phyloP scores from a whole-genome alignment of 1,140 invertebrate genomes.

The Pseudomyrmex dendroicus region DNA sequence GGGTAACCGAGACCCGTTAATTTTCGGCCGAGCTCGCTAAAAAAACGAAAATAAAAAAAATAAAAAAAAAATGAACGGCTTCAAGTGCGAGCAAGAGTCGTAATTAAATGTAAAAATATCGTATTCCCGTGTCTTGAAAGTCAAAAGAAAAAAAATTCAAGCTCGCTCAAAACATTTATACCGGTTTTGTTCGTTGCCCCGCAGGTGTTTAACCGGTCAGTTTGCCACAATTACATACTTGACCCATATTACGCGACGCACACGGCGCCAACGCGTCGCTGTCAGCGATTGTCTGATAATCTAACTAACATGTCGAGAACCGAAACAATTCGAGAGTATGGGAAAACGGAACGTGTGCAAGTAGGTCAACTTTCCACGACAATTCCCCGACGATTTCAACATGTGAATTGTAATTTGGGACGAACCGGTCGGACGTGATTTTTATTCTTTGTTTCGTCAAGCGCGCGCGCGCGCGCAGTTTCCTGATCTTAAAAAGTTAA shows the following conservation, averaged over 20 bases:
- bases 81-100: not conserved
- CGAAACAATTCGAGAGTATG: constrained; percentile 23
- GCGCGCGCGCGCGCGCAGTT: not conserved
- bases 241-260: constrained; percentile 61
- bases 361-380: constrained; percentile 42
- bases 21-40: not conserved
- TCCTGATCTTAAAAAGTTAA: not conserved
- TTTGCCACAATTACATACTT: constrained; percentile 52
- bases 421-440: constrained; percentile 49
- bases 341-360: not conserved
- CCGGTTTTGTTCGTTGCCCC: constrained; percentile 16
- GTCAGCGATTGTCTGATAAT: constrained; percentile 34
- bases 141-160: not conserved
- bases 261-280: constrained; percentile 1
- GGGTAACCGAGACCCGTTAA: not conserved
- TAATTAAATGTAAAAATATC: not conserved
- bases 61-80: not conserved
- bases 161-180: too few relatives aligned
- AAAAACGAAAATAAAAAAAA: not conserved
- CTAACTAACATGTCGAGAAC: constrained; percentile 16
- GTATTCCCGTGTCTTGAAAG: not conserved
- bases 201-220: constrained; percentile 64
- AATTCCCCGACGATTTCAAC: constrained; percentile 38
- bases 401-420: constrained; percentile 65
- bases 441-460: constrained; percentile 26